phyloP scores from a whole-genome alignment of 2,888 invertebrate species.

The Choristoneura rosaceana region DNA sequence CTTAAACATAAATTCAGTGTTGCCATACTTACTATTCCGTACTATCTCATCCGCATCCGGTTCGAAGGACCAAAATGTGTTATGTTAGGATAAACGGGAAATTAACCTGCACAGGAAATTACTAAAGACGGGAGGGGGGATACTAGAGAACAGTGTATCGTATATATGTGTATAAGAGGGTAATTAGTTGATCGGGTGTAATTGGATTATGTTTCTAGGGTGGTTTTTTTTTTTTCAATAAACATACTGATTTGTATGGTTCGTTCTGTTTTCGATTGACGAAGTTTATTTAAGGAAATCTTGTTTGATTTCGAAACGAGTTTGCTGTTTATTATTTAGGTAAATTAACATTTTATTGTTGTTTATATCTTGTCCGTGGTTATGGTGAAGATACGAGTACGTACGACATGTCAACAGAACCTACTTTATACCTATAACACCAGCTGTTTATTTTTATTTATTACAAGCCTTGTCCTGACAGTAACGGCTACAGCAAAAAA shows the following conservation, averaged over 20 bases:
- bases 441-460: too few relatives aligned
- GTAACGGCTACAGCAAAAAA: too few relatives aligned
- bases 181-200: slow-evolving; percentile 1
- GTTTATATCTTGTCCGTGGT: too few relatives aligned
- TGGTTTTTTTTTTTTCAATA: neutral
- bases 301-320: too few relatives aligned
- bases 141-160: slow-evolving; percentile 2
- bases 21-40: slow-evolving; percentile 34
- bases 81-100: slow-evolving; percentile 46
- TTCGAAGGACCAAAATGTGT: slow-evolving; percentile 47
- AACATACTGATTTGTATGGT: neutral
- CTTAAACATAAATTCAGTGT: slow-evolving; percentile 26
- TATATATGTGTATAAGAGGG: slow-evolving; percentile 1
- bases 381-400: too few relatives aligned
- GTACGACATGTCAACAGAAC: too few relatives aligned
- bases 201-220: neutral
- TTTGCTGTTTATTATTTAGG: too few relatives aligned
- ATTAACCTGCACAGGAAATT: slow-evolving; percentile 46
- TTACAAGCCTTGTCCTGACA: too few relatives aligned
- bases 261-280: neutral
- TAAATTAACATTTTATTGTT: too few relatives aligned
- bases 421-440: too few relatives aligned
- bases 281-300: too few relatives aligned
- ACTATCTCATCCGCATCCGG: slow-evolving; percentile 44
- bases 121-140: slow-evolving; percentile 41